Evolutionary conservation across 1,140 invertebrate species (phyloP).

Genomic region (Vanessa tameamea): DNA sequence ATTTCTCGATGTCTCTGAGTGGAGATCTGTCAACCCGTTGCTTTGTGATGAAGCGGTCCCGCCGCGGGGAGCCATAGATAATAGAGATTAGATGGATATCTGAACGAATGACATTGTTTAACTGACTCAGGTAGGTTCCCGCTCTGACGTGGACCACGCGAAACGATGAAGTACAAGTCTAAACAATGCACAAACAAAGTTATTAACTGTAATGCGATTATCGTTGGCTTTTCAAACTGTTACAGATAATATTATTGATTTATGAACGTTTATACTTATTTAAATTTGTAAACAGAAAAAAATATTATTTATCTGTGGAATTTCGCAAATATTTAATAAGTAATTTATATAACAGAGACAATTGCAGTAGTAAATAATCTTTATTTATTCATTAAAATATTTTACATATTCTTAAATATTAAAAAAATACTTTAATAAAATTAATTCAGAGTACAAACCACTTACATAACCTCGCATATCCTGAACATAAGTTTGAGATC

Average conservation of each 20-base stretch:
- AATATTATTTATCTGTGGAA: no score
- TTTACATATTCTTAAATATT: no score
- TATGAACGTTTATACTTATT: not conserved
- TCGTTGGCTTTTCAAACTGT: conserved; percentile 34
- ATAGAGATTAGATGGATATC: conserved; percentile 77
- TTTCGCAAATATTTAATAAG: no score
- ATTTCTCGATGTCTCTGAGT: conserved; percentile 64
- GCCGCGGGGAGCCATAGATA: conserved; percentile 71
- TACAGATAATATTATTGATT: conserved; percentile 25
- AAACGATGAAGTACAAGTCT: conserved; percentile 58
- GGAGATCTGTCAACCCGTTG: conserved; percentile 78
- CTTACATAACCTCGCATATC: no score
- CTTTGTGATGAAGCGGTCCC: conserved; percentile 73
- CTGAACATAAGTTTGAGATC: no score
- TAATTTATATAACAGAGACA: no score
- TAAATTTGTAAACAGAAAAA: not conserved
- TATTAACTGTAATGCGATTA: conserved; percentile 73
- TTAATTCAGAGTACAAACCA: no score
- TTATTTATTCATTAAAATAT: no score
- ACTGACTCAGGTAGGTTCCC: conserved; percentile 60
- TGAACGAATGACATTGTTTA: conserved; percentile 72
- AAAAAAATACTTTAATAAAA: no score
- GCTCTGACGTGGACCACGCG: conserved; percentile 37
- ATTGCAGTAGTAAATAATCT: no score
- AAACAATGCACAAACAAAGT: conserved; percentile 75